Conservation (phyloP, 1,140 invertebrate genomes). For the Pseudomyrmex gracilis region DNA sequence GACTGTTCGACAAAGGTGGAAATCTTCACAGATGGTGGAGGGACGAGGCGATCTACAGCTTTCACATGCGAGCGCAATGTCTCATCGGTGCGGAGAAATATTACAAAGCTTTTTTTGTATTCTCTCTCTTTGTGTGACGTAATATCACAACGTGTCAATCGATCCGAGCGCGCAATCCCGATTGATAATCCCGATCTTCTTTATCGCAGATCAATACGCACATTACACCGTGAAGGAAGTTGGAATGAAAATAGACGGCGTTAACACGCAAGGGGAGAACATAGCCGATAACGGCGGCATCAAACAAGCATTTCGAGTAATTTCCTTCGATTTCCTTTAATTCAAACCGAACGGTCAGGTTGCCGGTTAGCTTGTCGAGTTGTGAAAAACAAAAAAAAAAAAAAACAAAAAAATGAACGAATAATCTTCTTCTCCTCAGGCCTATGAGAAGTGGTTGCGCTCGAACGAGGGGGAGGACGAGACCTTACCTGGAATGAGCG, state of each 20-base stretch:
- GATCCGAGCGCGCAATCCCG: not conserved
- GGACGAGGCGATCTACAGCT: conserved; percentile 87
- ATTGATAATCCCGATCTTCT: not conserved
- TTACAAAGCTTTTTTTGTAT: not conserved
- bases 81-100: conserved; percentile 89
- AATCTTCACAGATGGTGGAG: conserved; percentile 93
- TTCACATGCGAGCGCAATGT: conserved; percentile 91
- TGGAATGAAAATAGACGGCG: conserved; percentile 88
- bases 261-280: conserved; percentile 91
- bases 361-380: too few species aligned
- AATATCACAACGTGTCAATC: not conserved
- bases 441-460: conserved; percentile 88
- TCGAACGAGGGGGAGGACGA: conserved; percentile 86
- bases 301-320: conserved; percentile 92
- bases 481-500: conserved; percentile 90
- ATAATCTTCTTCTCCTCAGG: conserved; percentile 79
- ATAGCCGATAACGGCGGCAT: conserved; percentile 96
- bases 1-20: conserved; percentile 89
- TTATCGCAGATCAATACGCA: conserved; percentile 89
- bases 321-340: not conserved
- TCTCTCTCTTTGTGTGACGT: not conserved
- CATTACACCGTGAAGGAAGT: conserved; percentile 88
- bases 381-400: too few species aligned
- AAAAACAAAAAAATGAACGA: not conserved
- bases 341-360: not conserved